Percentiles rank a stretch among this genome's conserved stretches.
phyloP scores from a whole-genome alignment of 2,113 vertebrate genomes.

The Rallus limicola region DNA sequence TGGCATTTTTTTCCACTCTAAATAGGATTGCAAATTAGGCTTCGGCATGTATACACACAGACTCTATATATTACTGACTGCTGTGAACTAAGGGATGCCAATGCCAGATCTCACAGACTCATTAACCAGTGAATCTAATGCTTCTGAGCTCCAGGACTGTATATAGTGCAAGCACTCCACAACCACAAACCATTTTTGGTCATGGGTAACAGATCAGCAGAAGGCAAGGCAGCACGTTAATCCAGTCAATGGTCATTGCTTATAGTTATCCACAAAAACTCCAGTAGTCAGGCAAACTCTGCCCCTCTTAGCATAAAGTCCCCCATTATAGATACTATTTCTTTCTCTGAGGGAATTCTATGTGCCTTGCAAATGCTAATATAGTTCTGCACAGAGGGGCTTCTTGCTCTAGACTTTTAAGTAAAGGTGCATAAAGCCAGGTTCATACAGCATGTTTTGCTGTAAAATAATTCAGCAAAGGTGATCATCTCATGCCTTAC shows the following conservation, averaged over 20 bases:
- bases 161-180: background rate
- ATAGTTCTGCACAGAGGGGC: background rate
- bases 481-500: background rate
- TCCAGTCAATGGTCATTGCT: background rate
- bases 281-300: background rate
- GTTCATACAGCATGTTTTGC: background rate
- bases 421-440: background rate
- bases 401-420: background rate
- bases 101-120: slow-evolving; percentile 39
- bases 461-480: background rate
- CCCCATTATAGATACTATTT: background rate
- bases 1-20: slow-evolving; percentile 68
- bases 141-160: background rate
- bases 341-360: background rate
- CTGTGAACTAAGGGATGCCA: slow-evolving; percentile 51
- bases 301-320: background rate
- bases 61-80: slow-evolving; percentile 53
- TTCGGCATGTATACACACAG: slow-evolving; percentile 35
- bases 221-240: background rate
- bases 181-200: slow-evolving; percentile 23
- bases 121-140: background rate
- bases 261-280: background rate
- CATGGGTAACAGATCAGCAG: background rate
- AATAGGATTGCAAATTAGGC: slow-evolving; percentile 73
- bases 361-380: background rate